Conservation (phyloP, 1,140 invertebrate species). For the Pseudoatta argentina region DNA sequence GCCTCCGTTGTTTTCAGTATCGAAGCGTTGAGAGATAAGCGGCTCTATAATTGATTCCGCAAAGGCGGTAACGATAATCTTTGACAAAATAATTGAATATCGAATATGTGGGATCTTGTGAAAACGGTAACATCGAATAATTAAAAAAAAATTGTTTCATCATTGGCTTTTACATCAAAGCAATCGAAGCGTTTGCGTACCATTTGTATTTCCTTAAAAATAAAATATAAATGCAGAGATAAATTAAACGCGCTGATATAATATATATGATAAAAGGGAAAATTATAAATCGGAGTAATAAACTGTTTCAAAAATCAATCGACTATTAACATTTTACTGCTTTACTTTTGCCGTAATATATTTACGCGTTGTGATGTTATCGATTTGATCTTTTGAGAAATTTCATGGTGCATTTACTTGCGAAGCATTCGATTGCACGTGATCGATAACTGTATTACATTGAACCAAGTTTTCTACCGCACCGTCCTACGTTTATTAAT, state of each 20-base stretch:
- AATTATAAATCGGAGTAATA: neutral
- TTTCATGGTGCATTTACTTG: conserved; percentile 30
- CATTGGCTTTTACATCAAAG: neutral
- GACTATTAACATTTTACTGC: conserved; percentile 7
- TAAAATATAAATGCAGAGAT: neutral
- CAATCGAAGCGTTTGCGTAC: neutral
- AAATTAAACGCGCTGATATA: neutral
- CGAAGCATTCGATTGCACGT: conserved; percentile 28
- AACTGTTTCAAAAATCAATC: conserved; percentile 13
- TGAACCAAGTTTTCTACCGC: conserved; percentile 5
- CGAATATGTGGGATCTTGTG: conserved; percentile 1
- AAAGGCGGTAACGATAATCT: conserved; percentile 30
- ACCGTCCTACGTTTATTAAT: conserved; percentile 42
- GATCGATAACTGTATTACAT: conserved; percentile 51
- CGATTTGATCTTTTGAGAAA: conserved; percentile 25
- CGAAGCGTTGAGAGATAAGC: conserved; percentile 13
- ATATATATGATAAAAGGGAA: neutral
- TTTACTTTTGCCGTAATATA: neutral
- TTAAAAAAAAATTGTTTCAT: conserved; percentile 19
- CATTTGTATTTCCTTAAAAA: neutral
- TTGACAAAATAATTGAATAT: conserved; percentile 27
- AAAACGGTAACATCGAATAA: conserved; percentile 2
- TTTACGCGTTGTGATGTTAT: conserved; percentile 5
- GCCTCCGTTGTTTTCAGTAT: conserved; percentile 25
- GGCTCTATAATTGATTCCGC: conserved; percentile 47